Base-by-base conservation (phyloP, 2,888 invertebrate genomes). In the Acleris laterana region DNA sequence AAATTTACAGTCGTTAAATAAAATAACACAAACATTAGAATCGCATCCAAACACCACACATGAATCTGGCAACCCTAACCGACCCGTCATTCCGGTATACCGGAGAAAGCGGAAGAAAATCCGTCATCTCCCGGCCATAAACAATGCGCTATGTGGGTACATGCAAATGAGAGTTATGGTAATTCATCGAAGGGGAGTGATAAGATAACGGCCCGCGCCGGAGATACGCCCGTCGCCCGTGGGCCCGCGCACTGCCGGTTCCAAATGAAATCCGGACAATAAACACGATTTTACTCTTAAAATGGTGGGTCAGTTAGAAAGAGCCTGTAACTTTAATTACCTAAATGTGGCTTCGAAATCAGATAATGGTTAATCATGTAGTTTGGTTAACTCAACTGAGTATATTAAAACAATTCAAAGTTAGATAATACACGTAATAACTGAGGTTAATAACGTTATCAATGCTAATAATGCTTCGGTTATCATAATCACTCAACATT, bases 141-240 rank as follows among this genome's bases (percentile, higher is more conserved):
- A 90, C 89, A 90, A 89, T 82, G 85, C 83, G 80, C 81, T 79
- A 79, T 78, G 84, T 83, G 82, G 82, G 84, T 87, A 87, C 87
- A 92, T 90, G 89, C 84, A 88, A 90, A 92, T 92, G 87, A 87
- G 87, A 84, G 88, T 85, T 88, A 89, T 89, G 90, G 85, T 89
- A 92, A 92, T 91, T 87, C 82, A 90, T 88, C 78, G 84, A 82
- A 78, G 81, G 82, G 85, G 81, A 83, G 86, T 87, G 89, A 89
- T 89, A 89, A 91, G 91, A 90, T 89, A 90, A 88, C 83, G 86
- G 72, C 73, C 74, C 76, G 75, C 71, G 75, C 86, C 85, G 88
- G 89, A 87, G 87, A 87, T 82, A 90, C 87, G 93, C 82, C 79
- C 80, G 38, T 67, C 52, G 67, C 79, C 80, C 38, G 69, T 52